Evolutionary conservation across 1,140 invertebrate species (phyloP).

Genomic region (Diprion similis): DNA sequence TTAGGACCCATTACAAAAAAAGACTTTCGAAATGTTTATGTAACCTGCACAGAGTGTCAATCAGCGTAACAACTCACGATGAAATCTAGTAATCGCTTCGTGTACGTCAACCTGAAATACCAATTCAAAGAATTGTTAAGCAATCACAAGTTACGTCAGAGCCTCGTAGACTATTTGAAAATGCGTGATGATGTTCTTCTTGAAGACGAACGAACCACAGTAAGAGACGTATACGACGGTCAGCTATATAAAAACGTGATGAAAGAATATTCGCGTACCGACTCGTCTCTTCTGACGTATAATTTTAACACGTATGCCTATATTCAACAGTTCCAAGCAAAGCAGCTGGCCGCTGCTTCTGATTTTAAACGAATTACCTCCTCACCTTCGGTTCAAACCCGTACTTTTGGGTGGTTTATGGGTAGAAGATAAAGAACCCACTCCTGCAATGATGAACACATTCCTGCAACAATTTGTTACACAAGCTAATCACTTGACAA

Average conservation of each 20-base stretch:
- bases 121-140: neutral
- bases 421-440: constrained; percentile 20
- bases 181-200: constrained; percentile 19
- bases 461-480: constrained; percentile 8
- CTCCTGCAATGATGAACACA: constrained; percentile 13
- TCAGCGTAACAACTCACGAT: neutral
- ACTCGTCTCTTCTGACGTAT: neutral
- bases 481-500: constrained; percentile 13
- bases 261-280: neutral
- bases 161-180: constrained; percentile 12
- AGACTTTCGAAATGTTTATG: neutral
- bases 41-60: neutral
- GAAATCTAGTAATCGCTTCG: neutral
- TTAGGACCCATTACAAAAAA: neutral
- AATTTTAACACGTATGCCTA: constrained; percentile 13
- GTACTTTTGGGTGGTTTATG: constrained; percentile 19
- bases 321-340: constrained; percentile 23
- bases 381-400: constrained; percentile 1
- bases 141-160: neutral
- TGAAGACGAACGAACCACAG: constrained; percentile 9
- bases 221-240: constrained; percentile 20
- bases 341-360: constrained; percentile 21
- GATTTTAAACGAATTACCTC: constrained; percentile 16
- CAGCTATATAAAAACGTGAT: neutral
- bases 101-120: neutral